Evolutionary conservation across 2,113 vertebrate genomes (phyloP), one percentile per base, ranked within the genome.

Genomic region (Poeciliopsis retropinna): DNA sequence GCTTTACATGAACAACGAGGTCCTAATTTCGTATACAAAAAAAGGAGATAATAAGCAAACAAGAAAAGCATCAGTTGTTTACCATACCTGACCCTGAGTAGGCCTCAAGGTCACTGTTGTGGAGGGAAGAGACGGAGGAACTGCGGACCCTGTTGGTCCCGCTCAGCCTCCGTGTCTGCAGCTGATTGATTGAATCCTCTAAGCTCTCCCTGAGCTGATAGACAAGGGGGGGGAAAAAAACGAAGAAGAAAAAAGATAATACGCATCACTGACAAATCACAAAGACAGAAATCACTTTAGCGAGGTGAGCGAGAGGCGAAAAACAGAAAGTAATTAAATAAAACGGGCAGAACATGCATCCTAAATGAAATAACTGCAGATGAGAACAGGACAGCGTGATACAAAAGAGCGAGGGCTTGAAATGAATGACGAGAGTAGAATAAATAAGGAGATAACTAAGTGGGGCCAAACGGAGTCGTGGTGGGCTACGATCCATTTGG

Each of bases 201-300:
- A 99, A 90, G 71, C 94, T 96, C 82, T 96, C 97, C 91, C 95
- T 96, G 67, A 99, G 94, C 98, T 99, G 86, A 25, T 54, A 51
- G n/a, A 80, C n/a, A 8, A 28, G 28, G 8, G 1, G 31, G 28
- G 8, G 1, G n/a, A 22, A 25, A 41, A 30, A 41, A 44, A 34
- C 7, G 32, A 34, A 9, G 32, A 0, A 37, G 5, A 37, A 68
- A 69, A 86, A 76, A 30, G 63, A 78, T 41, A 66, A 60, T 29
- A 66, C 15, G 64, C 10, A 66, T 65, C 15, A 72, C 9, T 10
- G 57, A 79, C 10, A 60, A 75, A 63, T 25, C 31, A 31, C 41
- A 6, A 0, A 22, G 44, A 34, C 14, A 47, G 8, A 44, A 5
- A 54, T 61, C 22, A 22, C 27, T 28, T 60, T 29, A 22, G 27